Evolutionary conservation across 2,113 vertebrate species (phyloP).

Genomic region (Castor canadensis): DNA sequence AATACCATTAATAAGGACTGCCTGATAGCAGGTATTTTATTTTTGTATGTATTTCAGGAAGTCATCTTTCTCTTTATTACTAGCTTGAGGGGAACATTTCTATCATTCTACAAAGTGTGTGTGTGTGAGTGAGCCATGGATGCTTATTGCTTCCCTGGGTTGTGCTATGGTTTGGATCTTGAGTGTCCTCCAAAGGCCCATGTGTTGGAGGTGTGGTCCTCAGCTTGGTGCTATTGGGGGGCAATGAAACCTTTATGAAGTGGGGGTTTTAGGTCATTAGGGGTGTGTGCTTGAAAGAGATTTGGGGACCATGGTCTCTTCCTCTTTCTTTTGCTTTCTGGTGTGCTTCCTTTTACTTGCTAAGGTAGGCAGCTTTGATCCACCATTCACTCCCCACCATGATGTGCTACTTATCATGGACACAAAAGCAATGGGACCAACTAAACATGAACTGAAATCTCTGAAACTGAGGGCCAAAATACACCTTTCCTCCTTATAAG

Average conservation of each 20-base stretch:
- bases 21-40: neutral
- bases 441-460: neutral
- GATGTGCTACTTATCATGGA: neutral
- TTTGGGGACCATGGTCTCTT: neutral
- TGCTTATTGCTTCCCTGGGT: neutral
- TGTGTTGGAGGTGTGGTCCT: neutral
- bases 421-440: neutral
- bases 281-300: neutral
- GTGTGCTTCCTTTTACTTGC: too few relatives aligned
- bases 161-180: neutral
- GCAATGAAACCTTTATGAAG: neutral
- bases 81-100: neutral
- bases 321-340: neutral
- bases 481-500: neutral
- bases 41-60: neutral
- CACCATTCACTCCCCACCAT: too few relatives aligned
- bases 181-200: neutral
- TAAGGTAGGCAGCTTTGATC: too few relatives aligned
- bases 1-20: neutral
- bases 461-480: too few relatives aligned
- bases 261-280: neutral
- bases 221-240: neutral
- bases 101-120: neutral
- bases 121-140: neutral
- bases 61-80: neutral